phyloP scores from a whole-genome alignment of 2,797 vertebrate species.

The Fratercula arctica region DNA sequence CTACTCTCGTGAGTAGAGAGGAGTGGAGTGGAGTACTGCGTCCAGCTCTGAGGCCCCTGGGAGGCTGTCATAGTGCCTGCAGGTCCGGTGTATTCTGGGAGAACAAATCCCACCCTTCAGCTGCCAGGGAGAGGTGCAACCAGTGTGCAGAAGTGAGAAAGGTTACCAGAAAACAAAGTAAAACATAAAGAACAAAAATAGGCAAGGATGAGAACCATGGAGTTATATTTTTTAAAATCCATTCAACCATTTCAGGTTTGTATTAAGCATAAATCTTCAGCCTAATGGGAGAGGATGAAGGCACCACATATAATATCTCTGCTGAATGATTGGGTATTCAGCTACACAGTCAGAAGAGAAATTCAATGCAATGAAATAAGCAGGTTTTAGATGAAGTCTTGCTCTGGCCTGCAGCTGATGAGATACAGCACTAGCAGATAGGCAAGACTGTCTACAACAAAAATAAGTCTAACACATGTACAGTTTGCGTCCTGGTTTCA shows the following conservation, averaged over 20 bases:
- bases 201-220: not conserved
- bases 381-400: not conserved
- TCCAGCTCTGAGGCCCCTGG: not conserved
- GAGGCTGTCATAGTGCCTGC: not conserved
- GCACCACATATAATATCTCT: not conserved
- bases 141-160: fast-evolving
- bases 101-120: not conserved
- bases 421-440: not conserved
- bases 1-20: not conserved
- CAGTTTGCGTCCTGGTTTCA: not conserved
- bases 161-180: not conserved
- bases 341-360: not conserved
- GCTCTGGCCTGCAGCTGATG: not conserved
- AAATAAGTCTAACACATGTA: not conserved
- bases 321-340: not conserved
- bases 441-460: not conserved
- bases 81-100: not conserved
- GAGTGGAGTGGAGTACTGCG: not conserved
- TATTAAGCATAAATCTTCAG: not conserved
- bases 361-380: not conserved
- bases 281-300: not conserved
- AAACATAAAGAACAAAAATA: not conserved
- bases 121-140: not conserved
- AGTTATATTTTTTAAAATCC: not conserved
- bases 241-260: not conserved